Base-by-base conservation (phyloP, 2,888 invertebrate genomes). In the Ochropacha duplaris region DNA sequence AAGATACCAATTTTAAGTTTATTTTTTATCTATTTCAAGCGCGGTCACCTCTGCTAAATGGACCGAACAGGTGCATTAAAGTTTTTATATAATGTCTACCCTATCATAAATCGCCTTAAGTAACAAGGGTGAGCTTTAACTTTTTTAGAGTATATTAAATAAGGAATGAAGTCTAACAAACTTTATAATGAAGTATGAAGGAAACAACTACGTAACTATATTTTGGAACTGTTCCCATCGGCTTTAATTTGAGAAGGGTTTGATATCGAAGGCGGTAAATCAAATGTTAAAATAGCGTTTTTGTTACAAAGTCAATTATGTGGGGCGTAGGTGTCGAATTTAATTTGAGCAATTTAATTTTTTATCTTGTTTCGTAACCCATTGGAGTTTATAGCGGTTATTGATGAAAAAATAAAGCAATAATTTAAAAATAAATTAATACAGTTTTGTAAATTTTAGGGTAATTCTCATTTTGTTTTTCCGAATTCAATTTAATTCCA, bases 21-120 rank as follows among this genome's bases (percentile, higher is more conserved):
- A 63, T 72, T 69, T 72, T 72, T 72, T 66, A 63, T n/a, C 61
- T 64, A 61, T 57, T 60, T 62, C 57, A 72, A 67, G 74, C 69
- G 70, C 75, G 78, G 84, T 81, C 82, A 83, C 82, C 78, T 74
- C 78, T 68, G 84, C 83, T 83, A 86, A 88, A 86, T 86, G 83
- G 84, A 79, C 83, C 66, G 78, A 83, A 85, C 89, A 89, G 89
- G 88, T 89, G 88, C 84, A 85, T 86, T 80, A 72, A 85, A 86
- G 69, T 66, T 72, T 86, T 88, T 88, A 85, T 82, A 78, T 79
- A 79, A 84, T 83, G 73, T 79, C 78, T 64, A 64, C 76, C 69
- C 72, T 79, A 80, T 83, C 87, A 82, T 88, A 88, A 89, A 89
- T 87, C 82, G 86, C 80, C 82, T 78, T 83, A 81, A 85, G 86